Base-by-base conservation (phyloP, 2,888 invertebrate genomes). In the Octonoba sinensis region DNA sequence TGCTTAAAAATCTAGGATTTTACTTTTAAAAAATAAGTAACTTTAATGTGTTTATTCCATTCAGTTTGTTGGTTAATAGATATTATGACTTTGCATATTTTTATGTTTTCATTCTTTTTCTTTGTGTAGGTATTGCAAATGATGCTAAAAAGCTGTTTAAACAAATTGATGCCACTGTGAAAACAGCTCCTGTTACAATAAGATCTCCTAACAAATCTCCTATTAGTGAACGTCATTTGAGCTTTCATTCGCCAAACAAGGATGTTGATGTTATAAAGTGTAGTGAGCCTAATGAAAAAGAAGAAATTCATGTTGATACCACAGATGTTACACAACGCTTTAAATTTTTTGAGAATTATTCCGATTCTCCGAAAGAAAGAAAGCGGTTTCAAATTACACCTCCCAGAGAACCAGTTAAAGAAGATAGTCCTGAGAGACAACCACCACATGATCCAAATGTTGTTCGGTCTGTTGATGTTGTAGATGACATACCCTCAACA, bases 371-470 rank as follows among this genome's bases (percentile, higher is more conserved):
- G 27, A 84, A 83, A 67, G 90, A 91, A 85, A 91, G 92, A 86
- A 93, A 92, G 89, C 91, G 92, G 88, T 96, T 96, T 90, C 92
- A 95, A 86, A 95, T 96, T 90, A 96, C 96, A 54, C 96, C 96
- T 83, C 96, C 96, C 1, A 90, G 95, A 85, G 95, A 96, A 86
- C 92, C 93, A 27, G 74, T 59, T 24, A 82, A 92, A 91, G 90
- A 90, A 86, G 90, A 92, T 82, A 93, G 93, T 1, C 93, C 93
- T 1, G 93, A 94, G 3, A 77, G 22, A 27, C 81, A 75, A 54
- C 91, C 92, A 12, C 92, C 93, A 89, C 91, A 92, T 85, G 94
- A 94, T 88, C 93, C 94, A 8, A 91, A 91, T 81, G 92, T 94
- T 49, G 92, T 92, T 3, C 91, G 94, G 73, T 89, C 91, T 36